Evolutionary conservation across 2,113 vertebrate species (phyloP).

Genomic region (Anseranas semipalmata): DNA sequence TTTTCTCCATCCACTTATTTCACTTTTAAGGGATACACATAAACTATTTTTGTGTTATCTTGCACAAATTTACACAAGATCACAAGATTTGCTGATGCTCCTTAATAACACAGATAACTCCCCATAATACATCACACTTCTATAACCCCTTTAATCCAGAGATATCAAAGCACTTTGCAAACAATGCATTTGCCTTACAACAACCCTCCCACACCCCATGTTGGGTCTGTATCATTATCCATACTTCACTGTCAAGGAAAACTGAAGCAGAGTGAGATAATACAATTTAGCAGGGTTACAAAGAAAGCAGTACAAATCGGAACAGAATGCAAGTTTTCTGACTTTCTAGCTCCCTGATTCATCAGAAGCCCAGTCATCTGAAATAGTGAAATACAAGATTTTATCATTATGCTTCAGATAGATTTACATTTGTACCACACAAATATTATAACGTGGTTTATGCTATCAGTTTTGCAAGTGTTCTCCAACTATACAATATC

Average conservation of each 20-base stretch:
- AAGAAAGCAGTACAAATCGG: not conserved
- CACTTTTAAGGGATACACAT: not conserved
- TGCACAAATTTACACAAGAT: not conserved
- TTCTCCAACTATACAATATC: not conserved
- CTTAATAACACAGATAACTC: not conserved
- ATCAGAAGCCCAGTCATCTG: not conserved
- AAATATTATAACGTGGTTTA: not conserved
- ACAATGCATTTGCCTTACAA: not conserved
- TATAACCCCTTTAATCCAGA: not conserved
- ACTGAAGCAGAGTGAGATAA: not conserved
- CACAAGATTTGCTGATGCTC: not conserved
- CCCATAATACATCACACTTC: not conserved
- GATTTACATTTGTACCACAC: not conserved
- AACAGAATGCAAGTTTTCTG: not conserved
- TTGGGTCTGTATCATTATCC: not conserved
- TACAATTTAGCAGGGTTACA: not conserved
- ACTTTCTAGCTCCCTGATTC: not conserved
- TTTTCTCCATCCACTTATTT: not conserved
- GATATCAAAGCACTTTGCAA: not conserved
- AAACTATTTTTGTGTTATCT: not conserved
- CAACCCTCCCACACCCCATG: fast-evolving
- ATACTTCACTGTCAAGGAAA: not conserved
- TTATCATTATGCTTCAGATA: not conserved
- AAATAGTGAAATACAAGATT: not conserved
- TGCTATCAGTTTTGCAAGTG: not conserved